Conservation (phyloP, 2,113 vertebrate species). For the Accipiter virgatus region DNA sequence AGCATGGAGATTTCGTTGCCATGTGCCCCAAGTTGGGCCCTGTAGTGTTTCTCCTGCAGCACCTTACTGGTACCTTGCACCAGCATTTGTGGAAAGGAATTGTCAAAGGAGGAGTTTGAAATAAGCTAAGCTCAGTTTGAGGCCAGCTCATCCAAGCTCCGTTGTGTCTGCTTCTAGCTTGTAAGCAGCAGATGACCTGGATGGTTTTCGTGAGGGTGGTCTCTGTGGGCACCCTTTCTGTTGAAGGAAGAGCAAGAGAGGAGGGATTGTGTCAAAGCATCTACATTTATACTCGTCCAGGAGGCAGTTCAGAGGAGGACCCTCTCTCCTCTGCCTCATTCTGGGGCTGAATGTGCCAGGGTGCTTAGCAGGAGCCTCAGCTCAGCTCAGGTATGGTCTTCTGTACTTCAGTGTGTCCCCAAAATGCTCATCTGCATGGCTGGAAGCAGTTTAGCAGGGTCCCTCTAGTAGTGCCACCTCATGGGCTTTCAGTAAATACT, state of each 20-base stretch:
- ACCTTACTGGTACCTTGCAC: background rate
- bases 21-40: rapidly evolving
- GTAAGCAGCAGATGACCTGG: background rate
- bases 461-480: background rate
- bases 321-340: background rate
- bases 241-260: background rate
- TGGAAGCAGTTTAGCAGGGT: background rate
- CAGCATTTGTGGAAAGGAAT: background rate
- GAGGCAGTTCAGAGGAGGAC: background rate
- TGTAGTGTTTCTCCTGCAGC: background rate
- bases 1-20: rapidly evolving
- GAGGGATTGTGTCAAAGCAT: background rate
- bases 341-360: background rate
- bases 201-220: background rate
- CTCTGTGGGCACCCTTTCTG: background rate
- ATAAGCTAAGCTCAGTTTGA: background rate
- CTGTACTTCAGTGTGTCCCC: background rate
- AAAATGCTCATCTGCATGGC: background rate
- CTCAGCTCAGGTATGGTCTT: background rate
- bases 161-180: background rate
- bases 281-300: background rate
- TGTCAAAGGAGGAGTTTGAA: background rate
- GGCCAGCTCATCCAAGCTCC: rapidly evolving
- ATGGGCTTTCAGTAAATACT: background rate
- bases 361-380: background rate